Percentiles rank a stretch among this genome's conserved stretches.
Evolutionary conservation across 2,888 invertebrate genomes (phyloP).

Genomic region (Strigamia crassipes): DNA sequence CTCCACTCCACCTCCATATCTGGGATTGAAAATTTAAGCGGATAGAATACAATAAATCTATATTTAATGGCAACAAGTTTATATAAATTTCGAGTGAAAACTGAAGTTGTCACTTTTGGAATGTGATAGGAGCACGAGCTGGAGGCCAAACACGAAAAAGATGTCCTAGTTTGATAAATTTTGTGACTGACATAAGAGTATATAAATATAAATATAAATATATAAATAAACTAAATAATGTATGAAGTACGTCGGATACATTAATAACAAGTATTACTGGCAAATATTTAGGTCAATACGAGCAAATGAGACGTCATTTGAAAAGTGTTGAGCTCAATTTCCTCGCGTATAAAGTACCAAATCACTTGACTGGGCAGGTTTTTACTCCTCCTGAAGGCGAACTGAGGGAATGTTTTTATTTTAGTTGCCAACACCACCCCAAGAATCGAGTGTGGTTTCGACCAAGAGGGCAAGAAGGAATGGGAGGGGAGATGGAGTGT

Average conservation of each 20-base stretch:
- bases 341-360: not conserved
- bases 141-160: not conserved
- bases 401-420: not conserved
- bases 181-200: not conserved
- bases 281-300: not conserved
- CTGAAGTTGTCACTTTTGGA: not conserved
- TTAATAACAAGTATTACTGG: too few species aligned
- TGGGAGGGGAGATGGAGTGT: not conserved
- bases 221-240: not conserved
- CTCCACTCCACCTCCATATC: not conserved
- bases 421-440: not conserved
- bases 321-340: constrained; percentile 28
- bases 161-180: not conserved
- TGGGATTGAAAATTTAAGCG: not conserved
- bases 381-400: not conserved
- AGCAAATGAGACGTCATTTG: constrained; percentile 1
- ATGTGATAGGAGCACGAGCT: not conserved
- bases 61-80: not conserved
- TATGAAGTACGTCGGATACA: not conserved
- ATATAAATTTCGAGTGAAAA: not conserved
- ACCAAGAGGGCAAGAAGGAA: constrained; percentile 13
- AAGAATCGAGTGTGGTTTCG: not conserved
- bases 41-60: not conserved
- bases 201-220: not conserved
- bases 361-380: not conserved